Conservation (phyloP, 1,140 invertebrate genomes). For the Argopecten irradians region DNA sequence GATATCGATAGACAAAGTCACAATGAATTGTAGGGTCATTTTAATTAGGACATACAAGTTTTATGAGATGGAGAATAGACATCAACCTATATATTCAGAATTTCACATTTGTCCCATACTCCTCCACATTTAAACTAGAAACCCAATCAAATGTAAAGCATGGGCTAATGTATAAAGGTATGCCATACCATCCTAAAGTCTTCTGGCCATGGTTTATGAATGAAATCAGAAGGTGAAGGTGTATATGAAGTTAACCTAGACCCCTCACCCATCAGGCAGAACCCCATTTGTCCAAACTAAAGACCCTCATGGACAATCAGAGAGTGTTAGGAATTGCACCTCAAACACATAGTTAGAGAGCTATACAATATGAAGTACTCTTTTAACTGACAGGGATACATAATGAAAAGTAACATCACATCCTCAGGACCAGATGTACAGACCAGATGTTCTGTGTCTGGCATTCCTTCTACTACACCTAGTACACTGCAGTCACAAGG, state of each 20-base stretch:
- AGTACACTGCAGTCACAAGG: background rate
- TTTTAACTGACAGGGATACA: constrained; percentile 11
- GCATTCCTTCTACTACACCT: background rate
- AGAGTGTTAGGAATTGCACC: background rate
- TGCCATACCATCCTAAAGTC: too few species aligned
- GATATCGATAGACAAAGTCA: too few species aligned
- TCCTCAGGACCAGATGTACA: background rate
- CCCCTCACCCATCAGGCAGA: background rate
- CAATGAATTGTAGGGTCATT: too few species aligned
- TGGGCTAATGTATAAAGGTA: too few species aligned
- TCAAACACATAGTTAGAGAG: background rate
- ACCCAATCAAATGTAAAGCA: too few species aligned
- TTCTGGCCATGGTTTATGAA: too few species aligned
- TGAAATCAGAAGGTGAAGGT: background rate
- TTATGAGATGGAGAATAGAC: too few species aligned
- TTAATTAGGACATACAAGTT: too few species aligned
- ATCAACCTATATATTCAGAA: too few species aligned
- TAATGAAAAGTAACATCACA: constrained; percentile 14
- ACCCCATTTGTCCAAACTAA: background rate
- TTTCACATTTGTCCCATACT: too few species aligned
- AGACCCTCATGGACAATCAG: background rate
- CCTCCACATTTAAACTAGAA: too few species aligned
- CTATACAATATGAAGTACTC: background rate
- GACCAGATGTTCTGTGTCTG: background rate
- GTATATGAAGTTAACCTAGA: background rate